These are phyloP conservation scores for Pseudomyrmex flavicornis DNA, from an alignment of 1,140 invertebrate genomes.

Conservation along the genomic window DNA sequence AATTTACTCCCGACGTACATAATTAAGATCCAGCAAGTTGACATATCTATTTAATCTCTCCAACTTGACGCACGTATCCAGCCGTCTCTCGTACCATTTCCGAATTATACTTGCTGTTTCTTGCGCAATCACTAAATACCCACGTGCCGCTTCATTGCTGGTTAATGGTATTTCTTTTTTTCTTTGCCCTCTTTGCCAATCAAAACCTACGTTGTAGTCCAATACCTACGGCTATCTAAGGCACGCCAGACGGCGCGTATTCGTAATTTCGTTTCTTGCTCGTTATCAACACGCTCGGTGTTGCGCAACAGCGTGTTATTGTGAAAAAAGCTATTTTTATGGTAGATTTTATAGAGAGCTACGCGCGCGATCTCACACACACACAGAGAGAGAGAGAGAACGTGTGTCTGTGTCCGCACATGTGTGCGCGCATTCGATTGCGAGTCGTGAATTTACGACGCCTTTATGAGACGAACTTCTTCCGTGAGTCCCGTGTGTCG, in stretches of 20 bases:
- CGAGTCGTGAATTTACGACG: conserved; percentile 49
- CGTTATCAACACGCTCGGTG: conserved; percentile 20
- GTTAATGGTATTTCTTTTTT: neutral
- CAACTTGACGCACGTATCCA: neutral
- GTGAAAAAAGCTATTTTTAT: conserved; percentile 57
- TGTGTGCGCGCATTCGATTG: neutral
- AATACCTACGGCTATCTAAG: conserved; percentile 13
- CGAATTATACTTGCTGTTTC: conserved; percentile 17
- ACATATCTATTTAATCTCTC: neutral
- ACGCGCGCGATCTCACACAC: conserved; percentile 26
- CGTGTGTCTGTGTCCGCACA: neutral
- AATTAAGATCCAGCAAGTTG: conserved; percentile 11
- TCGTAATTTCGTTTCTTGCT: conserved; percentile 43
- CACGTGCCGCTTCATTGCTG: neutral
- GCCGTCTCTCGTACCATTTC: neutral
- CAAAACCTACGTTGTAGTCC: neutral
- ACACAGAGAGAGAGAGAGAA: neutral
- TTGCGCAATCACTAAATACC: conserved; percentile 45
- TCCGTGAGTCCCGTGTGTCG: conserved; percentile 14
- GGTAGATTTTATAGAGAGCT: conserved; percentile 48
- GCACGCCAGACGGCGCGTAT: neutral
- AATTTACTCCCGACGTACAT: conserved; percentile 20
- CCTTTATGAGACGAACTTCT: conserved; percentile 31
- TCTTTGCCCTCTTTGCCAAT: neutral
- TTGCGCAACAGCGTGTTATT: conserved; percentile 47